Percentiles rank a stretch among this genome's conserved stretches.
phyloP scores from a whole-genome alignment of 2,113 vertebrate species.

The Oreochromis aureus region DNA sequence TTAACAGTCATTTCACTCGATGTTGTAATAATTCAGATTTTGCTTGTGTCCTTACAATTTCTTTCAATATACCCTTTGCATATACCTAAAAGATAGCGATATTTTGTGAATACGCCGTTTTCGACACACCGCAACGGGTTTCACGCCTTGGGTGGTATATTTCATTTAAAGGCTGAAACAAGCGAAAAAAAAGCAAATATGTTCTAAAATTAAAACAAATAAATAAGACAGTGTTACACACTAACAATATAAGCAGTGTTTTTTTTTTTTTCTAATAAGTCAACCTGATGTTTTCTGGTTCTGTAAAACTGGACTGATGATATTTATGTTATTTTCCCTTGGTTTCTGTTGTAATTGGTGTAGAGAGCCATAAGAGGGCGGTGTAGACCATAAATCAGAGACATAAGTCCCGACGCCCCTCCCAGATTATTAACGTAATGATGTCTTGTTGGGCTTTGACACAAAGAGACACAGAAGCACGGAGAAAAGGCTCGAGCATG shows the following conservation, averaged over 20 bases:
- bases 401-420: not conserved
- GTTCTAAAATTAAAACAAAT: not conserved
- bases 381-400: slow-evolving; percentile 1
- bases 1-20: accelerated
- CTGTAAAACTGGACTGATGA: not conserved
- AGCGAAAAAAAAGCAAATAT: not conserved
- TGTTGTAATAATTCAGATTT: not conserved
- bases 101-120: not conserved
- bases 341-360: not conserved
- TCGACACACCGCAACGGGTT: accelerated
- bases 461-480: not conserved
- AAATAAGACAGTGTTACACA: not conserved
- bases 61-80: accelerated
- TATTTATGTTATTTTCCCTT: accelerated
- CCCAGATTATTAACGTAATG: not conserved
- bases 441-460: not conserved
- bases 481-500: not conserved
- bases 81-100: accelerated
- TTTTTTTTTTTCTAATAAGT: not conserved
- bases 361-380: not conserved
- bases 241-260: accelerated
- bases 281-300: not conserved
- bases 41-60: not conserved
- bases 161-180: not conserved
- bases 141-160: not conserved